A percentile compares a stretch with the other conserved stretches of the same genome.
These are phyloP conservation scores for Phrynocephalus forsythii DNA, from an alignment of 2,797 vertebrate species.

Conservation along the genomic window DNA sequence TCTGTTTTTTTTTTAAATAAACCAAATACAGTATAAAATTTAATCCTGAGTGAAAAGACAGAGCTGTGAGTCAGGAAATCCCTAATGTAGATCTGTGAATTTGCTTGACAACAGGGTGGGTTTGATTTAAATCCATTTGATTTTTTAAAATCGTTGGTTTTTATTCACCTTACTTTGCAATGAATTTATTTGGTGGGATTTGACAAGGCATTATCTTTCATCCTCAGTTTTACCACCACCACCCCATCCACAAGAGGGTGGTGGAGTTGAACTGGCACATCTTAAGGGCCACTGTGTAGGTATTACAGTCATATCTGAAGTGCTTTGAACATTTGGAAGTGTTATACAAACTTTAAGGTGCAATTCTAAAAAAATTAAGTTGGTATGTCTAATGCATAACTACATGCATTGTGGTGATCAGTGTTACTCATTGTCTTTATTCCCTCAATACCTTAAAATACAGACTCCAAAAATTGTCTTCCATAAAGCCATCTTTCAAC, in stretches of 20 bases:
- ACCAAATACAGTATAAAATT: too few species aligned
- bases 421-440: too few species aligned
- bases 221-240: neutral
- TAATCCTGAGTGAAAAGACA: neutral
- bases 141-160: too few species aligned
- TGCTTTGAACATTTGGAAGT: neutral
- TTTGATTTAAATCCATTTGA: too few species aligned
- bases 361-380: neutral
- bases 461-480: neutral
- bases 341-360: neutral
- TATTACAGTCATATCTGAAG: neutral
- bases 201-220: neutral
- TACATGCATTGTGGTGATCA: too few species aligned
- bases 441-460: neutral
- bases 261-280: too few species aligned
- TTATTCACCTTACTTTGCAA: neutral
- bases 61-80: neutral
- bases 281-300: neutral
- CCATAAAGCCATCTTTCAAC: neutral
- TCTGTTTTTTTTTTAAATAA: neutral
- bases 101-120: too few species aligned
- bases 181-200: too few species aligned
- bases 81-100: too few species aligned
- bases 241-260: neutral
- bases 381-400: too few species aligned